Percentiles rank a stretch among this genome's conserved stretches.
phyloP scores from a whole-genome alignment of 64 coral and sea anemone species.

The Actinia equina region DNA sequence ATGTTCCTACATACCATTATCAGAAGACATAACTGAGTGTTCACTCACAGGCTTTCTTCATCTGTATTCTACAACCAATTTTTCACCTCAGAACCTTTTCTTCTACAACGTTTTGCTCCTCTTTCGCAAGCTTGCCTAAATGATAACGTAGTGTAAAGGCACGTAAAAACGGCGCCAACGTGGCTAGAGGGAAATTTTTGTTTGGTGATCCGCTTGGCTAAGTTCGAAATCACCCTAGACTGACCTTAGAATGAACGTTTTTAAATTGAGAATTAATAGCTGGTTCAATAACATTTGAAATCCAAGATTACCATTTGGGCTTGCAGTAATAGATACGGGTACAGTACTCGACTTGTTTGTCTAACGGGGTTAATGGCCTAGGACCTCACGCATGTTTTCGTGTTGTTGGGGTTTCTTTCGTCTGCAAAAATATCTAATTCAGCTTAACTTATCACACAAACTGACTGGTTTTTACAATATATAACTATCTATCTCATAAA shows the following conservation, averaged over 20 bases:
- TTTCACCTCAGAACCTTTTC: background rate
- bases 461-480: no score
- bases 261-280: conserved; percentile 8
- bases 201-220: conserved; percentile 2
- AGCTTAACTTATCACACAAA: no score
- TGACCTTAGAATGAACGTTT: background rate
- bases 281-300: background rate
- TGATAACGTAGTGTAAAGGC: background rate
- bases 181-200: background rate
- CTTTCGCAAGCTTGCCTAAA: background rate
- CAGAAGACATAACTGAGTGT: background rate
- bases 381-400: conserved; percentile 4
- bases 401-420: background rate
- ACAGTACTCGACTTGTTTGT: background rate
- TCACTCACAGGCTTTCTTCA: background rate
- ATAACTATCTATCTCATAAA: no score
- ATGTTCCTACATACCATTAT: background rate
- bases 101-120: background rate
- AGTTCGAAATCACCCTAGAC: background rate
- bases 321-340: background rate
- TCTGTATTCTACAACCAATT: background rate
- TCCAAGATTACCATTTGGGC: background rate
- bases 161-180: background rate
- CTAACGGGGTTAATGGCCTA: background rate
- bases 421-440: background rate